A percentile compares a stretch with the other conserved stretches of the same genome.
Conservation (phyloP, 2,888 invertebrate species). For the Ophioninae sp. region DNA sequence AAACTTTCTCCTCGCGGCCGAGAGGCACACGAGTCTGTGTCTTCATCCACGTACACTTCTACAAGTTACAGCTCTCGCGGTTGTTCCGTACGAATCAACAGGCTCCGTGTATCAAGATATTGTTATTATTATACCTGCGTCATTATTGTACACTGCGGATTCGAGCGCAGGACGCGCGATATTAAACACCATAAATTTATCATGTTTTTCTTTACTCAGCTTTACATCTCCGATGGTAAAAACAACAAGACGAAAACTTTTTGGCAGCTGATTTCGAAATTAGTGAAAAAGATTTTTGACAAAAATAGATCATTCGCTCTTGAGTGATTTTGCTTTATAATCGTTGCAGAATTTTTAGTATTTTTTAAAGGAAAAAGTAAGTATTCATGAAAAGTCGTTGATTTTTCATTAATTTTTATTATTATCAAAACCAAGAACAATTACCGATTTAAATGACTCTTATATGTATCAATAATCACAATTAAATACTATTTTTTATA, state of each 20-base stretch:
- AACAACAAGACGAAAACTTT: conserved; percentile 12
- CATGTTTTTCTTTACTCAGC: conserved; percentile 32
- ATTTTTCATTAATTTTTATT: no score
- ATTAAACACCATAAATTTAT: conserved; percentile 13
- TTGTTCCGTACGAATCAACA: conserved; percentile 45
- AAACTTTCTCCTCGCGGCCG: conserved; percentile 79
- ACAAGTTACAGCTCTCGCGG: conserved; percentile 30
- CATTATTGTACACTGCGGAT: conserved; percentile 6
- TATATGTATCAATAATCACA: no score
- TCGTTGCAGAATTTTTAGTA: conserved; percentile 21
- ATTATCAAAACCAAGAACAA: no score
- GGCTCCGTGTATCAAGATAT: conserved; percentile 6
- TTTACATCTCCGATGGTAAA: conserved; percentile 6
- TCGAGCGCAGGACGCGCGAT: conserved; percentile 22
- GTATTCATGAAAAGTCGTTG: no score
- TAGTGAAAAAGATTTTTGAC: conserved; percentile 22
- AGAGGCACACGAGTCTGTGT: conserved; percentile 33
- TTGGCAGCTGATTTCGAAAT: neutral
- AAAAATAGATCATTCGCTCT: neutral
- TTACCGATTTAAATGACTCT: no score
- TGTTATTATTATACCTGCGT: neutral
- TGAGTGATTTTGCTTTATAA: conserved; percentile 26
- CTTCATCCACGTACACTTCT: neutral
- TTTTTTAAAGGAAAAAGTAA: neutral
- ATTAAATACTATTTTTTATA: no score